Evolutionary conservation across 2,797 vertebrate genomes (phyloP).

Genomic region (Austrolebias charrua): DNA sequence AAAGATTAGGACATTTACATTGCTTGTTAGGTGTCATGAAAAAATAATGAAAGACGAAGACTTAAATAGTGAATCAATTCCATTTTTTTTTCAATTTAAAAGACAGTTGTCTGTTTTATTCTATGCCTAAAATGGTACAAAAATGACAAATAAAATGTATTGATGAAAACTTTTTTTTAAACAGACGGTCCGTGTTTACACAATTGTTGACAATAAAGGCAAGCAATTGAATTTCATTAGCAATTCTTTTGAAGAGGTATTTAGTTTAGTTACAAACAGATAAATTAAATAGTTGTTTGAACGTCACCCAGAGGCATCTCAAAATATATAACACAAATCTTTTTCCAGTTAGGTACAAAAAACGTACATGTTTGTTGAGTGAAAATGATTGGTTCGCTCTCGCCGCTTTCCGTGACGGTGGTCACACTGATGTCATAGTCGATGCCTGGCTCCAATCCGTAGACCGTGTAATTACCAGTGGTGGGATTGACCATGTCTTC

Average conservation of each 20-base stretch:
- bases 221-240: slow-evolving; percentile 43
- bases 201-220: slow-evolving; percentile 40
- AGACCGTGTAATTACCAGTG: slow-evolving; percentile 90
- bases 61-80: slow-evolving; percentile 1
- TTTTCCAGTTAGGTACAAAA: background rate
- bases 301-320: background rate
- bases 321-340: background rate
- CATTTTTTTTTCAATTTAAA: background rate
- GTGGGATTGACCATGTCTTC: slow-evolving; percentile 90
- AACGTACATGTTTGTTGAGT: slow-evolving; percentile 96
- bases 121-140: slow-evolving; percentile 49
- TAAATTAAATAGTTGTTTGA: slow-evolving; percentile 25
- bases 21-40: background rate
- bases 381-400: slow-evolving; percentile 90
- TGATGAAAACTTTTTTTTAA: slow-evolving; percentile 44
- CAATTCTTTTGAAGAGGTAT: slow-evolving; percentile 35
- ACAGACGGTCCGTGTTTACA: slow-evolving; percentile 59
- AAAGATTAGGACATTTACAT: background rate
- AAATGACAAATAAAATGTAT: slow-evolving; percentile 56
- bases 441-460: slow-evolving; percentile 95
- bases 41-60: background rate
- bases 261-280: slow-evolving; percentile 18
- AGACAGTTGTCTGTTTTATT: slow-evolving; percentile 7
- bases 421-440: slow-evolving; percentile 96
- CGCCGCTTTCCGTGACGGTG: slow-evolving; percentile 93